Conservation (phyloP, 2,113 vertebrate species). For the Seriola quinqueradiata region DNA sequence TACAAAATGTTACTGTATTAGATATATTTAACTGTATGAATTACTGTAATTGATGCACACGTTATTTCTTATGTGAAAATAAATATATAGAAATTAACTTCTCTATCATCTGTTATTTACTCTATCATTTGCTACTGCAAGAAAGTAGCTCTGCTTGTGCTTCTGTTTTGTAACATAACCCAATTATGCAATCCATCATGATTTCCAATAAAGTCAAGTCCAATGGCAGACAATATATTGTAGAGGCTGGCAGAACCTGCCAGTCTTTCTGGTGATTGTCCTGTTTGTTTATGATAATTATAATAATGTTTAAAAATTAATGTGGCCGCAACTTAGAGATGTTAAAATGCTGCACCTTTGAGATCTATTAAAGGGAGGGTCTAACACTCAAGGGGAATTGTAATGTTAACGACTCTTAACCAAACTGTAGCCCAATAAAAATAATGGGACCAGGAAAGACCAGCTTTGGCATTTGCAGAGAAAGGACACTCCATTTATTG, state of each 20-base stretch:
- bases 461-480: constrained; percentile 33
- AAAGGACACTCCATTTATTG: constrained; percentile 49
- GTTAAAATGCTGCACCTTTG: constrained; percentile 43
- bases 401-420: constrained; percentile 52
- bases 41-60: neutral
- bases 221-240: constrained; percentile 34
- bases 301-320: constrained; percentile 50
- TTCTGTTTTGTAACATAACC: constrained; percentile 31
- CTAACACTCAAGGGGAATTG: constrained; percentile 27
- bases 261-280: constrained; percentile 32
- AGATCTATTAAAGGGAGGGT: constrained; percentile 37
- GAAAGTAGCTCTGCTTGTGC: neutral
- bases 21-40: neutral
- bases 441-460: neutral
- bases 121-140: neutral
- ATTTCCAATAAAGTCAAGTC: constrained; percentile 54
- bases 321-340: constrained; percentile 16
- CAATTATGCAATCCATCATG: constrained; percentile 60
- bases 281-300: constrained; percentile 58
- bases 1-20: neutral
- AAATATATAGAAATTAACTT: constrained; percentile 2
- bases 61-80: neutral
- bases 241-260: constrained; percentile 16
- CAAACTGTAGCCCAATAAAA: constrained; percentile 43
- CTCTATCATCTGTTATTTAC: neutral